Percentiles rank a stretch among this genome's conserved stretches.
These are phyloP conservation scores for Sus cebifrons DNA, from an alignment of 2,797 vertebrate genomes.

Conservation along the genomic window DNA sequence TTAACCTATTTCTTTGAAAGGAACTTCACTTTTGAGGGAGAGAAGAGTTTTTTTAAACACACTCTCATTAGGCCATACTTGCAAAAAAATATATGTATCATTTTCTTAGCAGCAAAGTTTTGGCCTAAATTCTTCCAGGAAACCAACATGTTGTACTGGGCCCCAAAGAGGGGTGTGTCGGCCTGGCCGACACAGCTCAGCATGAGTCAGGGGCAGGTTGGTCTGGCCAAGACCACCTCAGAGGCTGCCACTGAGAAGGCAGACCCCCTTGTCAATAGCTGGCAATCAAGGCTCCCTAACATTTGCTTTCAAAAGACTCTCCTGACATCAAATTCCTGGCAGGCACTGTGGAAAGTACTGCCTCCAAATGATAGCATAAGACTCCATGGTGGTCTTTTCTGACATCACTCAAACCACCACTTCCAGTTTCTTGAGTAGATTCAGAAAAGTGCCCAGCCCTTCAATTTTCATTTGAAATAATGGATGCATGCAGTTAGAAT, in stretches of 20 bases:
- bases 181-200: constrained; percentile 12
- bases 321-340: constrained; percentile 61
- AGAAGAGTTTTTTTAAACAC: constrained; percentile 4
- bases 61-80: constrained; percentile 34
- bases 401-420: constrained; percentile 63
- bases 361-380: constrained; percentile 35
- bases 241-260: constrained; percentile 53
- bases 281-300: constrained; percentile 55
- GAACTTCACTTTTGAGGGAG: neutral
- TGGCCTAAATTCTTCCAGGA: constrained; percentile 64
- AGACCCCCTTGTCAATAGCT: neutral
- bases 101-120: constrained; percentile 67
- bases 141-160: constrained; percentile 51
- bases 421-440: constrained; percentile 16
- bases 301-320: constrained; percentile 47
- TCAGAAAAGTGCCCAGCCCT: neutral
- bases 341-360: constrained; percentile 37
- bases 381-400: constrained; percentile 18
- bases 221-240: constrained; percentile 70
- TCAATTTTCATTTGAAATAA: constrained; percentile 48
- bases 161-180: neutral
- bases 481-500: neutral
- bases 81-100: constrained; percentile 56
- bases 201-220: constrained; percentile 42
- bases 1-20: constrained; percentile 39